Percentiles rank a stretch among this genome's conserved stretches.
These are phyloP conservation scores for Drosophila pandora DNA, from an alignment of 1,140 invertebrate species.

Conservation along the genomic window DNA sequence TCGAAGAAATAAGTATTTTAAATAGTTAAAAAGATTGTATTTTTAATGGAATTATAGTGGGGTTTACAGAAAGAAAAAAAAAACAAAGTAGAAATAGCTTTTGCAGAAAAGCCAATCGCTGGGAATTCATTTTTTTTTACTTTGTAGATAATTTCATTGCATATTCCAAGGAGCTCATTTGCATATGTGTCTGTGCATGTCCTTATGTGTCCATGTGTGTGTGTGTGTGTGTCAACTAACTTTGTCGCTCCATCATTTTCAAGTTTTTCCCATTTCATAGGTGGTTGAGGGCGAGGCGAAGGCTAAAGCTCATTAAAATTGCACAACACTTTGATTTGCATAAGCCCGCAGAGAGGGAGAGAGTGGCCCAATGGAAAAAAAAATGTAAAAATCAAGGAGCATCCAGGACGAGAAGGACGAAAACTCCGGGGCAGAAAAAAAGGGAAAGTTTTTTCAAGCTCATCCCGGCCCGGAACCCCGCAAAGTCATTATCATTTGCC, in stretches of 20 bases:
- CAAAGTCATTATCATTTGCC: conserved; percentile 53
- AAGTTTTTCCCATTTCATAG: conserved; percentile 18
- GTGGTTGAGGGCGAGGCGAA: neutral
- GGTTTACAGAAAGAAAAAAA: no score
- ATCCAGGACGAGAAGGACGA: neutral
- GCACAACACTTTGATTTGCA: conserved; percentile 79
- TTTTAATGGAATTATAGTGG: no score
- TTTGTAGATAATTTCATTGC: conserved; percentile 36
- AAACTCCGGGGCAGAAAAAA: conserved; percentile 17
- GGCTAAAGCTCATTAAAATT: conserved; percentile 69
- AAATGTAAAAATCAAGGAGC: neutral
- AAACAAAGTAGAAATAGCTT: neutral
- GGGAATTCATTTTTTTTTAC: neutral
- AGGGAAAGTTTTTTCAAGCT: conserved; percentile 28
- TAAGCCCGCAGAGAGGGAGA: conserved; percentile 18
- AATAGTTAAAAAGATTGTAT: neutral
- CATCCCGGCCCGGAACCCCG: neutral
- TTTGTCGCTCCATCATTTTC: conserved; percentile 37
- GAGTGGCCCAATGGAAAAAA: conserved; percentile 1
- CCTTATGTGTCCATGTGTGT: neutral
- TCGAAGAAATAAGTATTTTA: neutral
- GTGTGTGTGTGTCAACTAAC: conserved; percentile 3
- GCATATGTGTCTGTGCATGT: conserved; percentile 13
- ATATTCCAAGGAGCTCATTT: conserved; percentile 50
- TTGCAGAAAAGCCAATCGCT: conserved; percentile 18